A percentile compares a stretch with the other conserved stretches of the same genome.
Conservation (phyloP, 2,797 vertebrate species). For the Monodelphis domestica region DNA sequence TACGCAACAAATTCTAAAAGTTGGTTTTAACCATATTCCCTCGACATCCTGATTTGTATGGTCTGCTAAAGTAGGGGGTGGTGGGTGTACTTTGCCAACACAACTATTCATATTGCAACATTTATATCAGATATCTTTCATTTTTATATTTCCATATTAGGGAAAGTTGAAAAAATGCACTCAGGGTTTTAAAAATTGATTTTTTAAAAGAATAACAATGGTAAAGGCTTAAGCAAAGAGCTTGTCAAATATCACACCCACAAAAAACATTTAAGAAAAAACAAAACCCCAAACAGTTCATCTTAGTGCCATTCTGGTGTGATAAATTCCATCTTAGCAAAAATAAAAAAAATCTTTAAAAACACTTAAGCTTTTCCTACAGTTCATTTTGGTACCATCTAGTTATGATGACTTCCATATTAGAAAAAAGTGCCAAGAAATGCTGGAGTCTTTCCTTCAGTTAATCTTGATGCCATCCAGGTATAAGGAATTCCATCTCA, state of each 20-base stretch:
- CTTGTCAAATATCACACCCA: constrained; percentile 74
- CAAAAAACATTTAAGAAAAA: constrained; percentile 75
- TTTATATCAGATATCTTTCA: constrained; percentile 50
- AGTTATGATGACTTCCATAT: no score
- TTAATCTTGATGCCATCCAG: constrained; percentile 61
- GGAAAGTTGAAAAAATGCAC: constrained; percentile 83
- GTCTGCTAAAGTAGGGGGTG: constrained; percentile 71
- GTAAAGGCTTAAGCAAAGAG: constrained; percentile 77
- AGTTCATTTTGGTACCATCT: no score
- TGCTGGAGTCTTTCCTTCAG: no score
- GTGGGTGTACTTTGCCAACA: constrained; percentile 49
- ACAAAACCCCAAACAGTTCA: constrained; percentile 48
- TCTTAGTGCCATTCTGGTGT: constrained; percentile 37
- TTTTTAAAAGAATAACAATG: constrained; percentile 71
- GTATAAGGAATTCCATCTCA: constrained; percentile 2
- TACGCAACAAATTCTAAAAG: constrained; percentile 93
- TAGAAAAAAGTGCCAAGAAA: no score
- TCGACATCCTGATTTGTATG: constrained; percentile 82
- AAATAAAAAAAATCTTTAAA: no score
- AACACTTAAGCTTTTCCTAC: no score
- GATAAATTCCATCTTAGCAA: not conserved
- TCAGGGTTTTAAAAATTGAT: constrained; percentile 79
- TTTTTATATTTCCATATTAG: constrained; percentile 70
- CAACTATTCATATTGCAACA: constrained; percentile 62
- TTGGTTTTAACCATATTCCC: constrained; percentile 84